Evolutionary conservation across 2,888 invertebrate species (phyloP).

Genomic region (Dicyrtomina minuta): DNA sequence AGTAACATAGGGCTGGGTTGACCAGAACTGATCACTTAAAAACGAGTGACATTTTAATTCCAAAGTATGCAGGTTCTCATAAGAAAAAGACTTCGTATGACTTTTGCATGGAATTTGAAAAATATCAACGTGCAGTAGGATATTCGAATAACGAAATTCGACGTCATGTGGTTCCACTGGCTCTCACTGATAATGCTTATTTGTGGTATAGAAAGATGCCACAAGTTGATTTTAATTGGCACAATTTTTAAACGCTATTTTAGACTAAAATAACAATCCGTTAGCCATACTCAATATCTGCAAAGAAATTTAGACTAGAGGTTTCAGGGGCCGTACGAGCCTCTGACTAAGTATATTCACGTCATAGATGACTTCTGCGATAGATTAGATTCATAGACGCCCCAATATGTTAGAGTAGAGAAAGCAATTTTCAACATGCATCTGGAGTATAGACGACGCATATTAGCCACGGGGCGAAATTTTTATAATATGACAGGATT

Average conservation of each 20-base stretch:
- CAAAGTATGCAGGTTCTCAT: conserved; percentile 33
- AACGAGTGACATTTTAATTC: conserved; percentile 37
- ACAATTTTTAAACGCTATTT: conserved; percentile 30
- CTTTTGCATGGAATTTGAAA: conserved; percentile 35
- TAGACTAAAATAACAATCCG: conserved; percentile 35
- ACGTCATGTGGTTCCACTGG: conserved; percentile 35
- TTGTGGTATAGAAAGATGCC: conserved; percentile 35
- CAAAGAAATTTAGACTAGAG: conserved; percentile 33
- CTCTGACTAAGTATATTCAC: conserved; percentile 31
- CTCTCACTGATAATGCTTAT: conserved; percentile 35
- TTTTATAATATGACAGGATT: not conserved
- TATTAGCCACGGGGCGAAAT: too few relatives aligned
- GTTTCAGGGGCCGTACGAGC: conserved; percentile 36
- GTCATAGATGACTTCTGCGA: conserved; percentile 30
- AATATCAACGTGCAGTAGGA: conserved; percentile 31
- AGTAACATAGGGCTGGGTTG: too few relatives aligned
- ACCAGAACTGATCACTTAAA: conserved; percentile 15
- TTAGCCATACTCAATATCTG: conserved; percentile 34
- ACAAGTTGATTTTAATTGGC: conserved; percentile 4
- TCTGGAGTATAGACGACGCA: not conserved
- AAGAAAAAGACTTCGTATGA: conserved; percentile 40
- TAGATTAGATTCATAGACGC: conserved; percentile 5
- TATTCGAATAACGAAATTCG: conserved; percentile 31
- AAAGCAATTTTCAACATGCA: conserved; percentile 7
- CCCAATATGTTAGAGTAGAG: not conserved